Percentiles rank a stretch among this genome's conserved stretches.
phyloP scores from a whole-genome alignment of 2,797 vertebrate genomes.

The Macropus fuliginosus region DNA sequence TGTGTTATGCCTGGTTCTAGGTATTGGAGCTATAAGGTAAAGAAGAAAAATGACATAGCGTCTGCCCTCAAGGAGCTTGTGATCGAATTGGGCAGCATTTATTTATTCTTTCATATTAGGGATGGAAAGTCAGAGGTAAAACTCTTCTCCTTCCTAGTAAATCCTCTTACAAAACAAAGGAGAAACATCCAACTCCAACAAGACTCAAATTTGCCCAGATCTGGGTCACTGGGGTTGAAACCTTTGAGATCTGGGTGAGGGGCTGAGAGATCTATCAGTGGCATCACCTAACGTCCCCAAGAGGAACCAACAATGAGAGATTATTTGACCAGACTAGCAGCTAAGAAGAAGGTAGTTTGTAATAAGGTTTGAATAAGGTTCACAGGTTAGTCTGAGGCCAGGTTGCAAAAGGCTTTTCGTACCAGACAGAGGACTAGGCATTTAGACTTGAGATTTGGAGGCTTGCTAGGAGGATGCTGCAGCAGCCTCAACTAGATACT shows the following conservation, averaged over 20 bases:
- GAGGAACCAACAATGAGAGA: background rate
- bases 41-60: background rate
- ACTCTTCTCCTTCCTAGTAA: background rate
- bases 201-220: background rate
- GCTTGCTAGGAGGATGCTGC: background rate
- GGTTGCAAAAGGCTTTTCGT: background rate
- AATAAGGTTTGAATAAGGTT: background rate
- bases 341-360: background rate
- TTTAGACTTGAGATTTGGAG: background rate
- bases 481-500: background rate
- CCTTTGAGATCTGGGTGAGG: too few relatives aligned
- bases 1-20: background rate
- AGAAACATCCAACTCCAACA: background rate
- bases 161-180: background rate
- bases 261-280: too few relatives aligned
- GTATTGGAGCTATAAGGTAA: background rate
- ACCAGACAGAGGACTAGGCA: background rate
- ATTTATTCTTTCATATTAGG: background rate
- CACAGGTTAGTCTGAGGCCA: background rate
- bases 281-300: background rate
- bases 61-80: background rate
- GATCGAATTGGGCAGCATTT: background rate
- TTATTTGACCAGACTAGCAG: background rate
- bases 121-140: background rate
- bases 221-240: too few relatives aligned